Evolutionary conservation across 2,113 vertebrate genomes (phyloP).

Genomic region (Tor tambroides): DNA sequence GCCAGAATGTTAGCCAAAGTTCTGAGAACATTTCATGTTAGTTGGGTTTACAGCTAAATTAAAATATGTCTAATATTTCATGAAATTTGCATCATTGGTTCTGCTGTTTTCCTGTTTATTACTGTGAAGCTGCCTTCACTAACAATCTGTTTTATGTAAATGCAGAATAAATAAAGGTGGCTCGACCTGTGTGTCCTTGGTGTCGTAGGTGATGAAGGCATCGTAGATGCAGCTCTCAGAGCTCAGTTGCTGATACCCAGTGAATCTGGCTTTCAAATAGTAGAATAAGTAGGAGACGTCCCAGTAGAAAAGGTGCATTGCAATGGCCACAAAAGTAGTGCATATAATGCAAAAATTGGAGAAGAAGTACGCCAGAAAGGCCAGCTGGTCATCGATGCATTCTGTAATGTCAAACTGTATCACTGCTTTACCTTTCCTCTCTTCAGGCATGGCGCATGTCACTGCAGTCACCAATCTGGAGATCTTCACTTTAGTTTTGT

Average conservation of each 20-base stretch:
- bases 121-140: too few species aligned
- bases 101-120: background rate
- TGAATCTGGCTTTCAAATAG: constrained; percentile 71
- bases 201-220: constrained; percentile 78
- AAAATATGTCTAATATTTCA: too few species aligned
- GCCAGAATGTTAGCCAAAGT: too few species aligned
- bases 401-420: constrained; percentile 66
- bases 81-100: too few species aligned
- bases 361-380: constrained; percentile 64
- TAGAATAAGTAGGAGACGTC: constrained; percentile 73
- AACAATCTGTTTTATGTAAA: background rate
- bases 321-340: constrained; percentile 66
- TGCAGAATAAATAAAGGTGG: background rate
- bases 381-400: constrained; percentile 65
- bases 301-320: constrained; percentile 80
- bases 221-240: constrained; percentile 69
- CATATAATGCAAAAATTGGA: constrained; percentile 65
- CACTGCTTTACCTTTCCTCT: constrained; percentile 55
- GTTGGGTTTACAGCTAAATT: too few species aligned
- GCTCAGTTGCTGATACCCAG: constrained; percentile 67
- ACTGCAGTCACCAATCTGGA: constrained; percentile 70
- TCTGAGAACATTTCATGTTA: too few species aligned
- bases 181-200: constrained; percentile 71
- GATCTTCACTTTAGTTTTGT: constrained; percentile 65
- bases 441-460: constrained; percentile 64